Evolutionary conservation across 2,888 invertebrate species (phyloP), one percentile per base, ranked within the genome.

Genomic region (Catotricha subobsoleta): DNA sequence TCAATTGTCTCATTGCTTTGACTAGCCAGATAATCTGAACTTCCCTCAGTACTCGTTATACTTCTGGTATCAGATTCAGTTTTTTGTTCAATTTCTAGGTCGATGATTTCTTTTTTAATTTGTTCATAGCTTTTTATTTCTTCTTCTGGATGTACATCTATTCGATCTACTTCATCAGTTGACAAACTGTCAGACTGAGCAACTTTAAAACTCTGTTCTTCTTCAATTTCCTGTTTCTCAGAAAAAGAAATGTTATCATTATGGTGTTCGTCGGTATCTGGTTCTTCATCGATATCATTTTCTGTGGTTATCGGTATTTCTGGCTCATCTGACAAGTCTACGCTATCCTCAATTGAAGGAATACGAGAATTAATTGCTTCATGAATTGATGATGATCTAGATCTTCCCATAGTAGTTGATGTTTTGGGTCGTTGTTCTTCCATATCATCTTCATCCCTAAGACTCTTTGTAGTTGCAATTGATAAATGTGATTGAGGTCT

Each of bases 1-100:
- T 43, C 42, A 29, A 46, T 46, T 21, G 44, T 18, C 16, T 43
- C 46, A 15, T 42, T 36, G 9, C 43, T 41, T 23, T 44, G 45
- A 28, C 54, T 54, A 7, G 52, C 46, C 16, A 52, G 54, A 44
- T 49, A 48, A 29, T 52, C 51, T 3, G 58, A 57, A 35, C 54
- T 56, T 7, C 52, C 55, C 39, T 56, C 57, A 1, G 53, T 56
- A 20, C 55, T 53, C 41, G 51, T 53, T 9, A 42, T 40, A 39
- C 48, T 48, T 40, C 45, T 47, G 7, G 41, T 33, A 45, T 54
- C 54, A 40, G 50, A 34, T 42, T 54, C 53, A 4, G 46, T 48
- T 30, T 52, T 51, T 9, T 21, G 23, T 16, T 36, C 36, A 25
- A 23, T 36, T 3, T 36, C 36, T 15, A 23, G 15, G 4, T 21